phyloP scores from a whole-genome alignment of 2,113 vertebrate species.

The Hepsetus odoe region DNA sequence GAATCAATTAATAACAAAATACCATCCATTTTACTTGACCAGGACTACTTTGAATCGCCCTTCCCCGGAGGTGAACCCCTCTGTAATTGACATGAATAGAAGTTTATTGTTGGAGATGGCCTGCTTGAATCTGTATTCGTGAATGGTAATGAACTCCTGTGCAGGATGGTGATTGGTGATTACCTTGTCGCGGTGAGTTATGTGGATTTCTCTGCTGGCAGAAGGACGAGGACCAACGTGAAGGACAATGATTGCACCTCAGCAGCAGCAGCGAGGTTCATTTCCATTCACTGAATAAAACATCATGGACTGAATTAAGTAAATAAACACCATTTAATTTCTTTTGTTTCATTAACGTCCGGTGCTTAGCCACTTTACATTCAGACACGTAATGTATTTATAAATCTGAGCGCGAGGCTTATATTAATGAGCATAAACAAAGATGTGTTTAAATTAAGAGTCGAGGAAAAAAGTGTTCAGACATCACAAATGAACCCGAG shows the following conservation, averaged over 20 bases:
- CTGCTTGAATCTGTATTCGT: conserved; percentile 84
- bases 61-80: conserved; percentile 79
- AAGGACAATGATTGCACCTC: neutral
- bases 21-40: neutral
- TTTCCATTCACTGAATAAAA: neutral
- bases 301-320: neutral
- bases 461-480: too few relatives aligned
- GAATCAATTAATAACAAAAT: neutral
- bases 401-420: too few relatives aligned
- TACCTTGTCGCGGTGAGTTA: conserved; percentile 88
- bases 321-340: too few relatives aligned
- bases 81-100: conserved; percentile 85
- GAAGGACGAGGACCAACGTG: neutral
- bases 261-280: neutral
- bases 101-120: conserved; percentile 89
- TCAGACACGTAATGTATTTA: too few relatives aligned
- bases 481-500: too few relatives aligned
- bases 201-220: conserved; percentile 62
- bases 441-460: too few relatives aligned
- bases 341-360: too few relatives aligned
- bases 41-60: neutral
- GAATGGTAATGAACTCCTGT: conserved; percentile 90
- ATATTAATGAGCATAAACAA: too few relatives aligned
- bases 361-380: too few relatives aligned
- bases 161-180: conserved; percentile 86